phyloP scores from a whole-genome alignment of 1,140 invertebrate genomes.

The Heliconius melpomene region DNA sequence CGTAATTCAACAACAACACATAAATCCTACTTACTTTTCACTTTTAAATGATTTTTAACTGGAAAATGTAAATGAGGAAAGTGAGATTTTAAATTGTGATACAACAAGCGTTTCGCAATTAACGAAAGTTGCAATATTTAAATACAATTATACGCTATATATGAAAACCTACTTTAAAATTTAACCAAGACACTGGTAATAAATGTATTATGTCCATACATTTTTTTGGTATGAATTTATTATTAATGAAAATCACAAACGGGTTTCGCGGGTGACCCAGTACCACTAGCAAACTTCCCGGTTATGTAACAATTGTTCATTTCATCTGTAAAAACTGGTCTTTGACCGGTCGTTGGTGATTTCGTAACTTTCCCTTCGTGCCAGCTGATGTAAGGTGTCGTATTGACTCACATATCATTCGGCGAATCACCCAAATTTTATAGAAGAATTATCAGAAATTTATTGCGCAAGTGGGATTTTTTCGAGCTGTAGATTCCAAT shows the following conservation, averaged over 20 bases:
- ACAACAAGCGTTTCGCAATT: constrained; percentile 3
- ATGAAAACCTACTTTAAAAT: not conserved
- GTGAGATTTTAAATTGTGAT: constrained; percentile 11
- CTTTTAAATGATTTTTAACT: constrained; percentile 3
- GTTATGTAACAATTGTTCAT: constrained; percentile 35
- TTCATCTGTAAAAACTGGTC: constrained; percentile 37
- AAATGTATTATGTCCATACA: not conserved
- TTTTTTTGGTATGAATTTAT: not conserved
- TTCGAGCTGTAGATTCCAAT: too few relatives aligned
- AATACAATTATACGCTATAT: constrained; percentile 1
- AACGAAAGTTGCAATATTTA: constrained; percentile 6
- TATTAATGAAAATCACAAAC: constrained; percentile 12
- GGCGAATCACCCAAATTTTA: not conserved
- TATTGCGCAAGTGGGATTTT: too few relatives aligned
- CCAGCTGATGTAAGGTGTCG: constrained; percentile 31
- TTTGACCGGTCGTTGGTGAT: constrained; percentile 21
- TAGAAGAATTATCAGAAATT: too few relatives aligned
- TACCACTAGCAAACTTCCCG: constrained; percentile 24
- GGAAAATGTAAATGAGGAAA: constrained; percentile 24
- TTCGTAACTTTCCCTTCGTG: constrained; percentile 34
- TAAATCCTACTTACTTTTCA: constrained; percentile 7
- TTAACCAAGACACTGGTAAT: not conserved
- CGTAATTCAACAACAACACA: not conserved
- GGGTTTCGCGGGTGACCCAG: constrained; percentile 19
- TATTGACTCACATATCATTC: constrained; percentile 15